Evolutionary conservation across 2,797 vertebrate species (phyloP), one percentile per base, ranked within the genome.

Genomic region (Pteropus rufus): DNA sequence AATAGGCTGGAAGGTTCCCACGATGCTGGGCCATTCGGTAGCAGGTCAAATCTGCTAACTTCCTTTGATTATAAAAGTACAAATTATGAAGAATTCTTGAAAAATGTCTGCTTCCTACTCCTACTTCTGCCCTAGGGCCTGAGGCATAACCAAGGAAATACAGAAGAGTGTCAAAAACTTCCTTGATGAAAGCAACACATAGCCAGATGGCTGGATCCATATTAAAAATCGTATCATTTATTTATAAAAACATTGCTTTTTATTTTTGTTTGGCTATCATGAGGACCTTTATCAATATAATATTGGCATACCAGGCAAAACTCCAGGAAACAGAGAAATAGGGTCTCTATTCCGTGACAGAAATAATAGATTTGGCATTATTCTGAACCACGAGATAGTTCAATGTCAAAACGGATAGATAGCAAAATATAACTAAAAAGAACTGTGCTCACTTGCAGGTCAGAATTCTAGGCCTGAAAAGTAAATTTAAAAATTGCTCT

Each of bases 201-300:
- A 62, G 29, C 34, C 58, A 82, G 77, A 90, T 31, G 86, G 52
- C 93, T 52, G 11, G 39, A 54, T 83, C 56, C 56, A 49, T 58
- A 64, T 46, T 76, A 75, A 56, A 56, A 93, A 58, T 41, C 34
- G 21, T n/a, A 91, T 88, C 60, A 85, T 34, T 64, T 31, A 65
- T 93, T 92, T 70, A 49, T 36, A 94, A 85, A 89, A 92, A 44
- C 58, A 56, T 19, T 34, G 21, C 60, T 65, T 91, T 54, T 60
- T 58, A 70, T 79, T 94, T 93, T 58, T 94, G 54, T 72, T 96
- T 93, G 31, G 58, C 58, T 87, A 73, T 87, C 72, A 54, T 16
- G 62, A 97, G 29, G 56, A 67, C 65, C 52, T 95, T 75, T 82
- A 87, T 85, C 73, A 44, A 94, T 77, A 72, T 54, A 79, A 90